These are phyloP conservation scores for Eupelmus urozonus DNA, from an alignment of 2,888 invertebrate species.

Conservation along the genomic window DNA sequence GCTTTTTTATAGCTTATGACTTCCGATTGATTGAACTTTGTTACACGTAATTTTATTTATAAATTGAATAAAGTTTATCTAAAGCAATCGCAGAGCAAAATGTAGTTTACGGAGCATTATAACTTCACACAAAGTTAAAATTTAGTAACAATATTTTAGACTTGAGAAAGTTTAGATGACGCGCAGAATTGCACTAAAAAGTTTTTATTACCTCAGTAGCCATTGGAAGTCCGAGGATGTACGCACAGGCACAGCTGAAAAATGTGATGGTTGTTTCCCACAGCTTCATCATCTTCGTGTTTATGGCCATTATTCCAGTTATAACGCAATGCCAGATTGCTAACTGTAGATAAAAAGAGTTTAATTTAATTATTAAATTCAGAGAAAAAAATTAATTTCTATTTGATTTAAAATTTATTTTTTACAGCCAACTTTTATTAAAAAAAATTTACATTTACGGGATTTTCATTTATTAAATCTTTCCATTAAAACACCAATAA, in stretches of 20 bases:
- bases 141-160: too few relatives aligned
- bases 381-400: slow-evolving; percentile 15
- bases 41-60: too few relatives aligned
- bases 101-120: too few relatives aligned
- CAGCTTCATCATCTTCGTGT: slow-evolving; percentile 84
- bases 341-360: slow-evolving; percentile 77
- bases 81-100: too few relatives aligned
- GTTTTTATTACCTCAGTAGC: slow-evolving; percentile 86
- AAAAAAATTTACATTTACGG: background rate
- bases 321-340: slow-evolving; percentile 95
- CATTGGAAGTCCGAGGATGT: slow-evolving; percentile 90
- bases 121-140: background rate
- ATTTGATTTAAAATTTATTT: slow-evolving; percentile 12
- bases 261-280: slow-evolving; percentile 92
- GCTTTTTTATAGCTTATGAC: too few relatives aligned
- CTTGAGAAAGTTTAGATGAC: background rate
- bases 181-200: background rate
- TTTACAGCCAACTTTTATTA: too few relatives aligned
- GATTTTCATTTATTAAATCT: background rate
- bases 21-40: too few relatives aligned
- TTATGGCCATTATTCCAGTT: slow-evolving; percentile 89
- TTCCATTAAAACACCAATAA: too few relatives aligned
- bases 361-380: slow-evolving; percentile 1
- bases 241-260: slow-evolving; percentile 89
- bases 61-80: too few relatives aligned